Evolutionary conservation across 2,797 vertebrate species (phyloP).

Genomic region (Podarcis lilfordi): DNA sequence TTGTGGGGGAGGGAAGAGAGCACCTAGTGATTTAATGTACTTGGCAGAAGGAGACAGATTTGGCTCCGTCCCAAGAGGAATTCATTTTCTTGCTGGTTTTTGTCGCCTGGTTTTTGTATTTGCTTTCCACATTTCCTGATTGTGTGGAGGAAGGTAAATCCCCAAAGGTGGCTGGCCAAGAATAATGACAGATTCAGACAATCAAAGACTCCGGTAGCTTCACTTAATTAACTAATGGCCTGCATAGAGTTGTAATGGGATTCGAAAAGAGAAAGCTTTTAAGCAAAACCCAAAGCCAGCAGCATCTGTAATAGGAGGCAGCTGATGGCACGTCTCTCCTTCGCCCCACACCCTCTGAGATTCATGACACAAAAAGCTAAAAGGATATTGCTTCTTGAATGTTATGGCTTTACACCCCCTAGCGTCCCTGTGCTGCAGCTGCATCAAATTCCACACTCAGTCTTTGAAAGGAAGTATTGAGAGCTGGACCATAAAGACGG

Average conservation of each 20-base stretch:
- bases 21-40: neutral
- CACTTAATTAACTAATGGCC: constrained; percentile 79
- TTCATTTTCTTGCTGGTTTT: constrained; percentile 33
- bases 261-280: constrained; percentile 68
- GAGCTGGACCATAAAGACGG: no score
- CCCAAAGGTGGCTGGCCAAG: constrained; percentile 50
- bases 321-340: constrained; percentile 27
- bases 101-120: constrained; percentile 23
- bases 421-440: constrained; percentile 34
- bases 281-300: constrained; percentile 68
- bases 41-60: neutral
- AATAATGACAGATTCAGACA: constrained; percentile 58
- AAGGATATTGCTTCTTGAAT: neutral
- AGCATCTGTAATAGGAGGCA: constrained; percentile 56
- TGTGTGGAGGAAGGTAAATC: constrained; percentile 22
- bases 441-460: neutral
- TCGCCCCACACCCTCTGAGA: constrained; percentile 32
- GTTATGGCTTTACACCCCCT: constrained; percentile 64
- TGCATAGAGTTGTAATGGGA: constrained; percentile 61
- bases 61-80: constrained; percentile 29
- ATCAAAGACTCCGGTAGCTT: constrained; percentile 57
- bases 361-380: constrained; percentile 29
- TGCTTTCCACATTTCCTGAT: constrained; percentile 49
- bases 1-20: neutral
- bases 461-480: no score